These are phyloP conservation scores for Elymnias hypermnestra DNA, from an alignment of 1,140 invertebrate genomes.

Conservation along the genomic window DNA sequence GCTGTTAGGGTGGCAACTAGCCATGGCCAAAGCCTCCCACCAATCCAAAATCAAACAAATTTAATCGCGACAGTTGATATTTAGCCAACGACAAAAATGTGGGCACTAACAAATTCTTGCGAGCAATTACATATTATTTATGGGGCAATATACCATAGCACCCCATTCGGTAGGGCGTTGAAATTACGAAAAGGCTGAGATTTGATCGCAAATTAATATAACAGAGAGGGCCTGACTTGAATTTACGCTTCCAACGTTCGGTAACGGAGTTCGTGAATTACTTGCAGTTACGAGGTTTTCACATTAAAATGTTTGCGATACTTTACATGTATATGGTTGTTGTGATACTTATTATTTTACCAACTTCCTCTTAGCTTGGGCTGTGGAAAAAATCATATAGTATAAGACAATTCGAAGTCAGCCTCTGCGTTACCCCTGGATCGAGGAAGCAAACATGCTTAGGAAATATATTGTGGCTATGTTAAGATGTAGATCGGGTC, in stretches of 20 bases:
- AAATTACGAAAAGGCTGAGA: conserved; percentile 25
- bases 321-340: no score
- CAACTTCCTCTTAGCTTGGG: no score
- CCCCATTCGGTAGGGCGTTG: conserved; percentile 15
- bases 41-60: no score
- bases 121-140: conserved; percentile 38
- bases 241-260: conserved; percentile 26
- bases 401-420: no score
- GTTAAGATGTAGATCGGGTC: no score
- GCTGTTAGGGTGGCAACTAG: no score
- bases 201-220: conserved; percentile 37
- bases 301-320: background rate
- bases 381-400: background rate
- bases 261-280: conserved; percentile 4
- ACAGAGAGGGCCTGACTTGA: conserved; percentile 22
- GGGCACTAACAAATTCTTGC: conserved; percentile 13
- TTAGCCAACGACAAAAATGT: conserved; percentile 3
- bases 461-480: no score
- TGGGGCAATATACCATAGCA: conserved; percentile 27
- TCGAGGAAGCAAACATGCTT: no score
- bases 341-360: no score
- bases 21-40: no score
- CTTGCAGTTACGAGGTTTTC: background rate
- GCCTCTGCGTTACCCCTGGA: no score
- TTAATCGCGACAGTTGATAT: no score